Conservation (phyloP, 35 echinoderm and acorn worm species). For the Chiridota heheva region DNA sequence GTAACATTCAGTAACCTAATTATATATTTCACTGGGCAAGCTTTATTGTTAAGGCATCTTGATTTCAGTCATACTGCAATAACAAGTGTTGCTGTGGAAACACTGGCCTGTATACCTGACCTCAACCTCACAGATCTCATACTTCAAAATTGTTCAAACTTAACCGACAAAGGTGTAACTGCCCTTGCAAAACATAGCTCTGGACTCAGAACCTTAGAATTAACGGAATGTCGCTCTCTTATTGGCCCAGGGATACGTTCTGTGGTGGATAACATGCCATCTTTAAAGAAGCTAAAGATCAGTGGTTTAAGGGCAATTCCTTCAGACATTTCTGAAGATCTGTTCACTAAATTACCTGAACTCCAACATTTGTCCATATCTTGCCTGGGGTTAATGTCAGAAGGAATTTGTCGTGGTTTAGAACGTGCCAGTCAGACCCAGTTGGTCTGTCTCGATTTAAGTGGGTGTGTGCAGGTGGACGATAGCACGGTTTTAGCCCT, state of each 20-base stretch:
- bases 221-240: constrained; percentile 31
- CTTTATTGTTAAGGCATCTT: constrained; percentile 29
- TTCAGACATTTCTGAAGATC: constrained; percentile 4
- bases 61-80: constrained; percentile 71
- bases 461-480: constrained; percentile 51
- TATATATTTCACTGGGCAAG: constrained; percentile 22
- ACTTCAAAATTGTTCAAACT: constrained; percentile 57
- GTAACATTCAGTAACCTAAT: constrained; percentile 69
- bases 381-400: constrained; percentile 38
- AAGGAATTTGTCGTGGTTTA: constrained; percentile 52
- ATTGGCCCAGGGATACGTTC: constrained; percentile 34
- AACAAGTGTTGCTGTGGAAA: constrained; percentile 44
- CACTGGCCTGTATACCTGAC: constrained; percentile 47
- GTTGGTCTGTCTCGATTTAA: constrained; percentile 52
- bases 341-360: constrained; percentile 47
- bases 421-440: constrained; percentile 12
- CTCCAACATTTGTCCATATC: constrained; percentile 10
- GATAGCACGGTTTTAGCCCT: constrained; percentile 65
- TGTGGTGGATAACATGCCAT: constrained; percentile 44
- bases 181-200: constrained; percentile 43
- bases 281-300: constrained; percentile 53
- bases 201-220: constrained; percentile 33
- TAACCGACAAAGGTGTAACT: constrained; percentile 62
- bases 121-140: constrained; percentile 60
- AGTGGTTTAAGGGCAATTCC: constrained; percentile 45